Evolutionary conservation across 2,113 vertebrate species (phyloP).

Genomic region (Hippolais icterina): DNA sequence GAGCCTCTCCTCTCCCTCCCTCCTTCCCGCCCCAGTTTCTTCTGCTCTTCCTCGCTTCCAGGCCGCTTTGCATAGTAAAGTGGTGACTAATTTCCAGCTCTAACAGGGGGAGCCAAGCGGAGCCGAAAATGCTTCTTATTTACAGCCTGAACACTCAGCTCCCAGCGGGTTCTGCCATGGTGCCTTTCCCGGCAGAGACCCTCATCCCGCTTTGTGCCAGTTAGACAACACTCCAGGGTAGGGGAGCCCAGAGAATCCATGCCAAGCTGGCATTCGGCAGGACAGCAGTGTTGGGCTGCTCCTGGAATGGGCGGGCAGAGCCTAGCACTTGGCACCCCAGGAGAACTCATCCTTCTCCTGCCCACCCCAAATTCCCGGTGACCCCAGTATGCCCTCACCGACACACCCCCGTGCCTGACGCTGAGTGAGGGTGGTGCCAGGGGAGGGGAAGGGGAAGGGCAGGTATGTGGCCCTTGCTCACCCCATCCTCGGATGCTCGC

Average conservation of each 20-base stretch:
- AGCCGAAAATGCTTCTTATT: slow-evolving; percentile 50
- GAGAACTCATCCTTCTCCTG: neutral
- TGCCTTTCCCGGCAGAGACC: neutral
- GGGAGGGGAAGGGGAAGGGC: too few species aligned
- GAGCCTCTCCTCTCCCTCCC: neutral
- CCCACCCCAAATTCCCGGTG: neutral
- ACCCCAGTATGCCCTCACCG: fast-evolving
- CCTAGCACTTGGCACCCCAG: fast-evolving
- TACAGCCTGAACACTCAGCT: neutral
- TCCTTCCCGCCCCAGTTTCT: slow-evolving; percentile 23
- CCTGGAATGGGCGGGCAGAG: neutral
- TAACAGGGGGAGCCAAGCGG: slow-evolving; percentile 32
- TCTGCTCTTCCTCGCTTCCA: slow-evolving; percentile 35
- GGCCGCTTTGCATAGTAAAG: slow-evolving; percentile 65
- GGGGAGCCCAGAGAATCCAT: neutral
- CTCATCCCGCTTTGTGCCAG: neutral
- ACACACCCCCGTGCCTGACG: neutral
- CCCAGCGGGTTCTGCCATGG: neutral
- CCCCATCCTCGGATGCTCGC: fast-evolving
- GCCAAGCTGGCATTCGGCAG: neutral
- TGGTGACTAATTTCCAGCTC: slow-evolving; percentile 69
- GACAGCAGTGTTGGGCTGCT: neutral
- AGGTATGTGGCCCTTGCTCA: neutral
- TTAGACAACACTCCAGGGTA: fast-evolving
- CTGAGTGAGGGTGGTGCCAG: neutral